Evolutionary conservation across 2,113 vertebrate species (phyloP).

Genomic region (Caracal caracal): DNA sequence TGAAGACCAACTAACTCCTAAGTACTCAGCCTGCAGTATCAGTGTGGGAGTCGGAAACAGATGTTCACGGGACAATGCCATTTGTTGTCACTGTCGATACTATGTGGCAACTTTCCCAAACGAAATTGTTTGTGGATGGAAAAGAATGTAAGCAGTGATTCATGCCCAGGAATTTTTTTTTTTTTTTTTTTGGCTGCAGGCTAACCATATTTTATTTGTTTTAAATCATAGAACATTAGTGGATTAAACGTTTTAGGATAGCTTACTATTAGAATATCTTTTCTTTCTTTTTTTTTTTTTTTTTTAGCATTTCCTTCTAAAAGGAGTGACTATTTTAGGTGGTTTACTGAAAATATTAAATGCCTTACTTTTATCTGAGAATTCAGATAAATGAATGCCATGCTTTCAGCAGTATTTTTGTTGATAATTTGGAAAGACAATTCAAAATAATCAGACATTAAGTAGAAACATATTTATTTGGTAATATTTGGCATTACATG

Average conservation of each 20-base stretch:
- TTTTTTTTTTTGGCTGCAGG: slow-evolving; percentile 61
- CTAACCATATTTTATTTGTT: slow-evolving; percentile 72
- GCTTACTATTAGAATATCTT: neutral
- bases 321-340: neutral
- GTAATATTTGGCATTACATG: neutral
- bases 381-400: neutral
- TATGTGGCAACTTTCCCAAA: slow-evolving; percentile 87
- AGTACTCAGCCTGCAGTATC: slow-evolving; percentile 82
- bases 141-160: slow-evolving; percentile 88
- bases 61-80: slow-evolving; percentile 88
- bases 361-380: slow-evolving; percentile 24
- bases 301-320: slow-evolving; percentile 14
- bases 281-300: neutral
- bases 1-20: slow-evolving; percentile 78
- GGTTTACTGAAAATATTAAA: slow-evolving; percentile 41
- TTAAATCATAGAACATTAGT: slow-evolving; percentile 62
- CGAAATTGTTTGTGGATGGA: slow-evolving; percentile 86
- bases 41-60: slow-evolving; percentile 92
- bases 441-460: slow-evolving; percentile 51
- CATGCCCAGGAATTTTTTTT: slow-evolving; percentile 80
- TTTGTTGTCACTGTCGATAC: slow-evolving; percentile 88
- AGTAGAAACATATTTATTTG: slow-evolving; percentile 63
- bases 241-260: slow-evolving; percentile 49
- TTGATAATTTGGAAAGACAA: slow-evolving; percentile 49
- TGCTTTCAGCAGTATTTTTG: slow-evolving; percentile 48